Conservation (phyloP, 2,888 invertebrate genomes). For the Griposia aprilina region DNA sequence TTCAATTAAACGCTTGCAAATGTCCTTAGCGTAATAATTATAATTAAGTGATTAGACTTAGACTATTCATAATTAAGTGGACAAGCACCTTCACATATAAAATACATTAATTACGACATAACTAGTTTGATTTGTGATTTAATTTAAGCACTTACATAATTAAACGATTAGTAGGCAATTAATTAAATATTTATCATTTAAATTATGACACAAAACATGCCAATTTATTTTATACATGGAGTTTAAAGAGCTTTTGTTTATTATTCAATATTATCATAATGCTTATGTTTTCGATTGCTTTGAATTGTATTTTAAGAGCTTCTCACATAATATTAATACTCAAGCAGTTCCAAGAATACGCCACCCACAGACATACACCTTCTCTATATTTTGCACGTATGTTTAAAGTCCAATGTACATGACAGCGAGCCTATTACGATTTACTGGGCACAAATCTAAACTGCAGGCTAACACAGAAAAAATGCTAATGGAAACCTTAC, state of each 20-base stretch:
- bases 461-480: not conserved
- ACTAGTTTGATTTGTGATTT: slow-evolving; percentile 22
- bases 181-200: slow-evolving; percentile 35
- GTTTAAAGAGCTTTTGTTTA: not conserved
- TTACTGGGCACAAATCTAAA: not conserved
- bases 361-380: not conserved
- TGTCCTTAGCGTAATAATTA: not conserved
- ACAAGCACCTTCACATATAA: slow-evolving; percentile 34
- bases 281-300: not conserved
- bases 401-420: not conserved
- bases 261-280: not conserved
- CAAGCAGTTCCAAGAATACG: not conserved
- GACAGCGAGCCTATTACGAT: not conserved
- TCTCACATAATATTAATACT: slow-evolving; percentile 20
- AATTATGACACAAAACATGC: not conserved
- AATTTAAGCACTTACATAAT: slow-evolving; percentile 48
- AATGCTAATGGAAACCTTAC: not conserved
- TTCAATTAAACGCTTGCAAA: slow-evolving; percentile 2
- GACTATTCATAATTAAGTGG: not conserved
- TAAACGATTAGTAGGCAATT: slow-evolving; percentile 38
- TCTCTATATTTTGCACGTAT: not conserved
- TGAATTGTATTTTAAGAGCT: not conserved
- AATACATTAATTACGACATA: slow-evolving; percentile 34
- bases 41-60: no score
- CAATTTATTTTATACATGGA: slow-evolving; percentile 16